Conservation (phyloP, 2,113 vertebrate species). For the Hepsetus odoe region DNA sequence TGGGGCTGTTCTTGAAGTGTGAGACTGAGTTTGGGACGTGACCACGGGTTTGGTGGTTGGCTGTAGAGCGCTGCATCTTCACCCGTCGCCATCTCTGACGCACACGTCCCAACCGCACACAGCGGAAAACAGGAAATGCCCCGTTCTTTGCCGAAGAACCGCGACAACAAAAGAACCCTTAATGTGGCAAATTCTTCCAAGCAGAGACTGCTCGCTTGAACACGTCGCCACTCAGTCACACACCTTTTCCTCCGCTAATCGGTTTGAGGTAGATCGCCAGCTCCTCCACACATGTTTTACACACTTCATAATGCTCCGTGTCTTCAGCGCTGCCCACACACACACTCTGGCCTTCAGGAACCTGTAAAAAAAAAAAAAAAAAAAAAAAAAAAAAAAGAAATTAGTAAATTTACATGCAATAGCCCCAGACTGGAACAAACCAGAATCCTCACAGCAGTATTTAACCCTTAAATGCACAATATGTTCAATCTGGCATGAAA, state of each 20-base stretch:
- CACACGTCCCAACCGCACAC: constrained; percentile 31
- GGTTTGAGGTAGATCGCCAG: constrained; percentile 98
- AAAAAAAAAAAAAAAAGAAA: no score
- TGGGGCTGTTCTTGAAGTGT: not conserved
- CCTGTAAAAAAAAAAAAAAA: constrained; percentile 42
- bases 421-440: no score
- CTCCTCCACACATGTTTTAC: constrained; percentile 96
- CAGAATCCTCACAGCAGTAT: no score
- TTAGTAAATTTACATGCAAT: no score
- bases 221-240: constrained; percentile 52
- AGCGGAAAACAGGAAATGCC: constrained; percentile 56
- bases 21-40: not conserved
- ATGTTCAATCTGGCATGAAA: no score
- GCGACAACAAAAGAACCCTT: not conserved
- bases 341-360: constrained; percentile 84
- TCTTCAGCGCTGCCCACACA: constrained; percentile 90
- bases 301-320: constrained; percentile 96
- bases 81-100: constrained; percentile 17
- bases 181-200: not conserved
- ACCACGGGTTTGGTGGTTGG: not conserved
- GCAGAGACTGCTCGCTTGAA: not conserved
- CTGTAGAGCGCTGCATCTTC: not conserved
- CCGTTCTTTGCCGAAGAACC: constrained; percentile 10
- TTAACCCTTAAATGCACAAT: no score
- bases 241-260: constrained; percentile 93